Evolutionary conservation across 2,113 vertebrate genomes (phyloP).

Genomic region (Hypanus sabinus): DNA sequence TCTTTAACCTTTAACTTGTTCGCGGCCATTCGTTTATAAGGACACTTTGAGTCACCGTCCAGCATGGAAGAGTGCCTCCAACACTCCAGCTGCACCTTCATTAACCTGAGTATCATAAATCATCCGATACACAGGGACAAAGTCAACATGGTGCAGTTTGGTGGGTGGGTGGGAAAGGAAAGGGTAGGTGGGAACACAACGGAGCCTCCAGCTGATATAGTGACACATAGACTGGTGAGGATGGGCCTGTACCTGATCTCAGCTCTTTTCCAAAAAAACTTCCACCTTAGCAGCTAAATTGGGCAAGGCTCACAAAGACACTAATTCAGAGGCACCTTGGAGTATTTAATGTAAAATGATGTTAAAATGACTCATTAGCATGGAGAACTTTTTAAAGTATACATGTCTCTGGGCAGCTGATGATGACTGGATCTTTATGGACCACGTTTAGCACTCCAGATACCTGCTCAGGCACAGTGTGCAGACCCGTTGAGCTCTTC

Average conservation of each 20-base stretch:
- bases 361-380: slow-evolving; percentile 5
- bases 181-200: background rate
- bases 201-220: background rate
- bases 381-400: background rate
- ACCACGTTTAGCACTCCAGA: background rate
- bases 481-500: background rate
- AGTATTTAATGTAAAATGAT: background rate
- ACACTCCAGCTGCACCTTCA: background rate
- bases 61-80: background rate
- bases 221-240: background rate
- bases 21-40: background rate
- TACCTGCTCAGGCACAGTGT: background rate
- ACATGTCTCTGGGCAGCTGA: background rate
- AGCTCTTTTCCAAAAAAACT: background rate
- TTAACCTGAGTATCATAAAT: background rate
- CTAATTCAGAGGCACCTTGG: background rate
- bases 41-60: background rate
- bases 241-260: background rate
- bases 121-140: background rate
- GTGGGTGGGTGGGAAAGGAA: too few relatives aligned
- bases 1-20: too few relatives aligned
- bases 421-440: background rate
- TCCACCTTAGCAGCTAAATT: background rate
- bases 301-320: background rate
- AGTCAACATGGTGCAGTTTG: background rate